Evolutionary conservation across 2,888 invertebrate genomes (phyloP), one percentile per base, ranked within the genome.

Genomic region (Mythimna pallens): DNA sequence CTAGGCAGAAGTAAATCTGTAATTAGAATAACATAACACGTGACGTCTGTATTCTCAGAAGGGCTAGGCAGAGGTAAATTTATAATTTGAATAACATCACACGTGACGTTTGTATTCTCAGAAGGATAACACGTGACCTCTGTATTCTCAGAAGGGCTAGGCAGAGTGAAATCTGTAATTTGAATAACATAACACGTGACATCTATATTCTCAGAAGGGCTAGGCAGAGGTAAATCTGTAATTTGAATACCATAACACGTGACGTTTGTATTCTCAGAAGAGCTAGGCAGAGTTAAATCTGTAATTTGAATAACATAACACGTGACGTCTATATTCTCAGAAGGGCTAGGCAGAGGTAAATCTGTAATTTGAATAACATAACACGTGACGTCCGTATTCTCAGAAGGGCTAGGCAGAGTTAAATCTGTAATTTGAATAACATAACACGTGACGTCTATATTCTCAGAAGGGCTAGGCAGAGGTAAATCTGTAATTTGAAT

Each of bases 251-350:
- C 10, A 20, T n/a, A 52, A 14, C 50, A 52, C n/a, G 9, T n/a
- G 50, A 52, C 50, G n/a, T 5, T 3, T 52, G 50, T n/a, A 9
- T 52, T 52, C 47, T 52, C 20, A 3, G n/a, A 52, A n/a, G n/a
- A n/a, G 50, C n/a, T n/a, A 52, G 6, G 50, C 8, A 52, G n/a
- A 52, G 50, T 8, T 52, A 52, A 17, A 47, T 47, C 17, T 25
- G 25, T 36, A 57, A 63, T 65, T 40, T 63, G 6, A 47, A 63
- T 50, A 47, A 62, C 10, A 20, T n/a, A 52, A 14, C 50, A 52
- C n/a, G 9, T n/a, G 50, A 52, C 50, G n/a, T 5, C 9, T 52
- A 9, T n/a, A 9, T 52, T 52, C 47, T 52, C 20, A 7, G n/a
- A 52, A n/a, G n/a, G 50, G 50, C n/a, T n/a, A 52, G 6, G 50